Conservation (phyloP, 2,113 vertebrate genomes). For the Pseudorasbora parva region DNA sequence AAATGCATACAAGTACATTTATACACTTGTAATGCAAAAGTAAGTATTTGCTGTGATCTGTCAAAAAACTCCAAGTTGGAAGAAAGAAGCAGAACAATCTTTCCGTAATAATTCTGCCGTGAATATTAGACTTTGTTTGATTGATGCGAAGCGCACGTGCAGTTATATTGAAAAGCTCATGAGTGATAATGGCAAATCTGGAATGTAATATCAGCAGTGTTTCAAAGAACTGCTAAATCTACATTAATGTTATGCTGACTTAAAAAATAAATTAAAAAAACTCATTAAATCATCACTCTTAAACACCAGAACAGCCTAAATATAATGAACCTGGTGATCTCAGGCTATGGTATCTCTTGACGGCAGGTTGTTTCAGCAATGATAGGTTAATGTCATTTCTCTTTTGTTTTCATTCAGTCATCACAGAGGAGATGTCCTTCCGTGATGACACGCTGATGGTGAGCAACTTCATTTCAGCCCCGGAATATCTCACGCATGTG, state of each 20-base stretch:
- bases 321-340: constrained; percentile 45
- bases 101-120: not conserved
- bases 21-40: not conserved
- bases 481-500: constrained; percentile 62
- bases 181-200: constrained; percentile 16
- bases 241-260: not conserved
- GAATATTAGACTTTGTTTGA: constrained; percentile 5
- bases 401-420: constrained; percentile 62
- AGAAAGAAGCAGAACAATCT: not conserved
- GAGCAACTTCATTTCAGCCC: constrained; percentile 69
- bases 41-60: not conserved
- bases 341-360: constrained; percentile 11
- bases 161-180: constrained; percentile 30
- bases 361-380: constrained; percentile 49
- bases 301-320: constrained; percentile 29
- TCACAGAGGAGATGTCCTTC: constrained; percentile 60
- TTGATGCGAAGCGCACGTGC: not conserved
- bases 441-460: constrained; percentile 68
- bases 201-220: constrained; percentile 14
- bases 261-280: constrained; percentile 29
- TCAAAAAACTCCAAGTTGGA: not conserved
- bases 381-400: constrained; percentile 66
- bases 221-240: constrained; percentile 29
- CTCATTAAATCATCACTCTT: constrained; percentile 26
- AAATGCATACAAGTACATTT: not conserved